phyloP scores from a whole-genome alignment of 2,797 vertebrate genomes.

The Falco columbarius region DNA sequence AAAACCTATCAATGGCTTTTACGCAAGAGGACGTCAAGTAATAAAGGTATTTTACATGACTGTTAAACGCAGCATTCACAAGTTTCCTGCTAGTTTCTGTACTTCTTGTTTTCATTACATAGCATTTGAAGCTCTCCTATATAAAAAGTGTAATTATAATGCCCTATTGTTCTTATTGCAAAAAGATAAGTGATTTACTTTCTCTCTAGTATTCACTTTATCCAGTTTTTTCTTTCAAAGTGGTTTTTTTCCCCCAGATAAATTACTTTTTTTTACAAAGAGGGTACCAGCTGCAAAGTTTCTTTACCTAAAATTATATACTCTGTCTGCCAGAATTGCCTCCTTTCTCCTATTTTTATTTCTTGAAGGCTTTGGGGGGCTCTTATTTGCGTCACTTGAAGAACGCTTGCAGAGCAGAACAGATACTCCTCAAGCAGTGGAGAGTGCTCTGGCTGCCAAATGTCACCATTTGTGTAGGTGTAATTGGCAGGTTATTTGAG shows the following conservation, averaged over 20 bases:
- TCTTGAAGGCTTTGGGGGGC: background rate
- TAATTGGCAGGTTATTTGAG: background rate
- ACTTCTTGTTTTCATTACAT: background rate
- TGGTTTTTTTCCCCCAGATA: background rate
- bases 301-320: background rate
- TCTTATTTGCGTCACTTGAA: background rate
- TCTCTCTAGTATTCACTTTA: background rate
- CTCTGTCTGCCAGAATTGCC: background rate
- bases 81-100: background rate
- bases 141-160: background rate
- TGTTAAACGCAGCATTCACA: background rate
- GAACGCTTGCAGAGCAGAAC: background rate
- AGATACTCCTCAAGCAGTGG: background rate
- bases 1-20: background rate
- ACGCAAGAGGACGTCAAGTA: background rate
- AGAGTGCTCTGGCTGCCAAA: background rate
- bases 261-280: background rate
- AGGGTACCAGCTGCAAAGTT: background rate
- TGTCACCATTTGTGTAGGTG: background rate
- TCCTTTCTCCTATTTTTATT: background rate
- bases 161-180: background rate
- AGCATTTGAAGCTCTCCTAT: background rate
- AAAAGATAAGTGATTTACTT: background rate
- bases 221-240: background rate
- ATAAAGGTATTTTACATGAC: slow-evolving; percentile 1